Evolutionary conservation across 2,113 vertebrate species (phyloP), one percentile per base, ranked within the genome.

Genomic region (Suncus etruscus): DNA sequence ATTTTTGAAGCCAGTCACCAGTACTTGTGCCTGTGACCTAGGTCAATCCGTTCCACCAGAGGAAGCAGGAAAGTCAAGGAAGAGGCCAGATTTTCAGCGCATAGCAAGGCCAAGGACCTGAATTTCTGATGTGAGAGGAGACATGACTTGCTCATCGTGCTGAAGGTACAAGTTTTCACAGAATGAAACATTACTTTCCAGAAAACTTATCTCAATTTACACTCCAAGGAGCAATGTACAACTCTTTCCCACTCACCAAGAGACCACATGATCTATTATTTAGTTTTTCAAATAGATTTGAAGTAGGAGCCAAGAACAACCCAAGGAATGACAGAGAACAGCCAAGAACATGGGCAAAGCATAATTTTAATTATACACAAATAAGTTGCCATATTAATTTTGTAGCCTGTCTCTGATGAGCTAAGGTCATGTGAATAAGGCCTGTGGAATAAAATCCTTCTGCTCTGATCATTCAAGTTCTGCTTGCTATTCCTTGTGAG

Each of bases 131-230:
- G 3, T 39, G 63, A 39, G 7, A 11, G 61, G 78, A 78, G 48
- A 77, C 31, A 81, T 29, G 32, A 68, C 69, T 0, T 45, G 10
- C 65, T n/a, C 50, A 32, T 15, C 16, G 6, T 5, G 16, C 16
- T 88, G 68, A 18, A 1, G n/a, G 61, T 31, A 12, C 68, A 73
- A 81, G 32, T 10, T 16, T 54, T 45, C 39, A 29, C 32, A 16
- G 54, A 54, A 76, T 50, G 63, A 90, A 90, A 15, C 78, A 24
- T 1, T 27, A 32, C 22, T 72, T 74, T 82, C 78, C 73, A 88
- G 75, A 85, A 89, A 87, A 10, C 4, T 11, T 65, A 39, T 63
- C n/a, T 66, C n/a, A 2, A 16, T 76, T n/a, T 73, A 82, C 11
- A 82, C 32, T 22, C 73, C 80, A 63, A 9, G 2, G 27, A 83